phyloP scores from a whole-genome alignment of 2,113 vertebrate species.

The Heterotilapia buettikoferi region DNA sequence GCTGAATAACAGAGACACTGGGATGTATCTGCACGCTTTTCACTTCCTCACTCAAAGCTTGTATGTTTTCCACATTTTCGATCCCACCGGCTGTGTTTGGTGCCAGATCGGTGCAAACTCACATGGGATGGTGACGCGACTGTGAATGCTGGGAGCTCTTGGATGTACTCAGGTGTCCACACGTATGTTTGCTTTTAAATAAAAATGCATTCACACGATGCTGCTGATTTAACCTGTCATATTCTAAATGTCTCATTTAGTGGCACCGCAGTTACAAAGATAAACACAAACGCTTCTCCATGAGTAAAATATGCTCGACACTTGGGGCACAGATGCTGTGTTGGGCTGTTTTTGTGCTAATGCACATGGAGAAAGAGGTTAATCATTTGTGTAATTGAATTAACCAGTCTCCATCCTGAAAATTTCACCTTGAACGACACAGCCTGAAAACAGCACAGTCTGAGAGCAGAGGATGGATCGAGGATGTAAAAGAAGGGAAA shows the following conservation, averaged over 20 bases:
- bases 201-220: neutral
- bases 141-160: no score
- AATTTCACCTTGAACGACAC: neutral
- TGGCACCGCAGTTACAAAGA: neutral
- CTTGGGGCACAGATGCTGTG: neutral
- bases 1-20: neutral
- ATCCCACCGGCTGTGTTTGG: neutral
- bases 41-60: neutral
- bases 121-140: neutral
- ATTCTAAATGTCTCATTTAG: neutral
- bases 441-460: neutral
- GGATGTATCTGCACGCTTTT: neutral
- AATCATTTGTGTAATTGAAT: neutral
- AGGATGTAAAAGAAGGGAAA: neutral
- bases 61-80: neutral
- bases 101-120: neutral
- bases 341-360: neutral
- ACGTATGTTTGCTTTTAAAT: neutral
- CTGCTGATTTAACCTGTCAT: neutral
- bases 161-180: no score
- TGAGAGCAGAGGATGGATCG: neutral
- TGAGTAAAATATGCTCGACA: neutral
- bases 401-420: neutral
- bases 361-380: neutral
- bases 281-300: neutral